Evolutionary conservation across 2,113 vertebrate species (phyloP).

Genomic region (Pygoscelis adeliae): DNA sequence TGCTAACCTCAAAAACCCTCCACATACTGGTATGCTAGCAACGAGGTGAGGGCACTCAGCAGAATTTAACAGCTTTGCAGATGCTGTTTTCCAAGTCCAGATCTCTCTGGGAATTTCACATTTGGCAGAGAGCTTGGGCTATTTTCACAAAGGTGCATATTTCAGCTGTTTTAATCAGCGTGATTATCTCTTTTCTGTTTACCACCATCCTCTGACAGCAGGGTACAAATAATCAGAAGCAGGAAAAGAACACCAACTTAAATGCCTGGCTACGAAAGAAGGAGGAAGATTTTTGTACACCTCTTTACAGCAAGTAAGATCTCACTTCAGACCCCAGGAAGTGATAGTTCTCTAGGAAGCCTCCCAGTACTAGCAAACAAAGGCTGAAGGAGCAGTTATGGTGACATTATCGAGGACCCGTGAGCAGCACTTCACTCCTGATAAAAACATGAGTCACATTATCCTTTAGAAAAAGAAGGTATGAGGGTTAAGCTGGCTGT

Average conservation of each 20-base stretch:
- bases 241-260: neutral
- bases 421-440: neutral
- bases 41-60: rapidly evolving
- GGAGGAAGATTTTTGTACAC: neutral
- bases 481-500: neutral
- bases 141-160: neutral
- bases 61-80: neutral
- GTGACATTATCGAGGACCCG: neutral
- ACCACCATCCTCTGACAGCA: neutral
- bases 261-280: neutral
- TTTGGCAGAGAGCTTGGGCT: neutral
- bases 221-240: neutral
- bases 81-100: neutral
- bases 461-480: neutral
- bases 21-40: neutral
- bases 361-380: neutral
- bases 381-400: neutral
- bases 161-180: neutral
- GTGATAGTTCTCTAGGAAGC: neutral
- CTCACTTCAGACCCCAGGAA: neutral
- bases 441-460: neutral
- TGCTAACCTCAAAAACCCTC: neutral
- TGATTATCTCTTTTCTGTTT: neutral
- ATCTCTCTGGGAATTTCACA: neutral
- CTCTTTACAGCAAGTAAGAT: neutral